These are phyloP conservation scores for Tapirus terrestris DNA, from an alignment of 2,113 vertebrate species.

Conservation along the genomic window DNA sequence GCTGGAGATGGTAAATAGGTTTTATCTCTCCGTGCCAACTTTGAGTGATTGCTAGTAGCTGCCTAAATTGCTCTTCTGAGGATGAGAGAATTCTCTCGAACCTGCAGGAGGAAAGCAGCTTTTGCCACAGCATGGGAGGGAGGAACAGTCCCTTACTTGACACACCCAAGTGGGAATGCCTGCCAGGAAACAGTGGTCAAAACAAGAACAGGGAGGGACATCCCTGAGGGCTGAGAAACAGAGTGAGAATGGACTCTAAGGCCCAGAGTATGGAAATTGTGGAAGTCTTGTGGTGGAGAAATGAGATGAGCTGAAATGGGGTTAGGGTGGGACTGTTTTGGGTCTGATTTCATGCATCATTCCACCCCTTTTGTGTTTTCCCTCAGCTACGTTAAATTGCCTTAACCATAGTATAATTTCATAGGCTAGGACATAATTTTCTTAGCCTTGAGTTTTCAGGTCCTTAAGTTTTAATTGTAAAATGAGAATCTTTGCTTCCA, in stretches of 20 bases:
- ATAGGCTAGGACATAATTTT: not conserved
- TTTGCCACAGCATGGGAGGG: not conserved
- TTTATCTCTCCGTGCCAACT: not conserved
- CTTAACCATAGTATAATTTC: not conserved
- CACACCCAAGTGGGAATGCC: not conserved
- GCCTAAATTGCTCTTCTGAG: not conserved
- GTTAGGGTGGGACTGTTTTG: not conserved
- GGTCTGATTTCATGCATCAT: not conserved
- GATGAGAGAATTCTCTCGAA: not conserved
- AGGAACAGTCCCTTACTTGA: not conserved
- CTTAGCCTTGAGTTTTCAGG: not conserved
- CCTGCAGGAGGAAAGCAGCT: not conserved
- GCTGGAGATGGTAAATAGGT: not conserved
- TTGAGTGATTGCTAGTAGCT: not conserved
- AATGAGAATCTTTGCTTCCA: not conserved
- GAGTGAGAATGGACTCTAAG: not conserved
- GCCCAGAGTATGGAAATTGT: not conserved
- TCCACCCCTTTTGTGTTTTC: not conserved
- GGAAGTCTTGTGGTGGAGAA: not conserved
- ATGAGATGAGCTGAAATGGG: not conserved
- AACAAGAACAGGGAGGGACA: not conserved
- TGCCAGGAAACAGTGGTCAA: not conserved
- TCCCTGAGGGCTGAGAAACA: not conserved
- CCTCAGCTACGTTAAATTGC: not conserved
- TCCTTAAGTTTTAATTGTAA: not conserved